phyloP scores from a whole-genome alignment of 2,797 vertebrate genomes.

The Rhinatrema bivittatum region DNA sequence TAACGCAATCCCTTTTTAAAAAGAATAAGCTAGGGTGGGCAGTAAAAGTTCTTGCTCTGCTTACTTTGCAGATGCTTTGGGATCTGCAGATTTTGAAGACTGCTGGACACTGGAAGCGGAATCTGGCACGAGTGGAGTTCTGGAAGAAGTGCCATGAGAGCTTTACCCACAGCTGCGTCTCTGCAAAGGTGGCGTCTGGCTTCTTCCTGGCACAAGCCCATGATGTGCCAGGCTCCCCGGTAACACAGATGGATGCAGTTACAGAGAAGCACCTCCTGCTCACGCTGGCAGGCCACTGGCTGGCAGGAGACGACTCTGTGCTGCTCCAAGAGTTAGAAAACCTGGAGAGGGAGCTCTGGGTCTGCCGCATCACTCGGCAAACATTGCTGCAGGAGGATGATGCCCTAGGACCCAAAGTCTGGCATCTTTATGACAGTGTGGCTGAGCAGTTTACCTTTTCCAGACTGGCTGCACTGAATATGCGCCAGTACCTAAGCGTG shows the following conservation, averaged over 20 bases:
- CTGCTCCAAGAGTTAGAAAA: constrained; percentile 45
- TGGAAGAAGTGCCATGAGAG: constrained; percentile 79
- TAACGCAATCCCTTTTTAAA: no score
- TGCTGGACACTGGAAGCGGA: constrained; percentile 62
- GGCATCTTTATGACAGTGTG: constrained; percentile 50
- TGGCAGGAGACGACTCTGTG: constrained; percentile 39
- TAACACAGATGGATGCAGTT: rapidly evolving
- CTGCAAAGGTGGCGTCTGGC: constrained; percentile 50
- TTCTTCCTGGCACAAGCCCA: constrained; percentile 71
- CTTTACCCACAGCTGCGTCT: constrained; percentile 54
- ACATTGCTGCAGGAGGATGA: constrained; percentile 23
- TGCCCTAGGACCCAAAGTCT: constrained; percentile 9
- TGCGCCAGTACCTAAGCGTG: constrained; percentile 43
- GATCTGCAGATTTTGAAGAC: constrained; percentile 51
- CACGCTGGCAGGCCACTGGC: constrained; percentile 77
- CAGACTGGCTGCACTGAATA: constrained; percentile 55
- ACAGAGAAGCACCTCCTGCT: constrained; percentile 71
- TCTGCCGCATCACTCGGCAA: constrained; percentile 43
- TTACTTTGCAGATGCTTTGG: constrained; percentile 67
- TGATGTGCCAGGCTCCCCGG: rapidly evolving
- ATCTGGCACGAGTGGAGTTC: constrained; percentile 68
- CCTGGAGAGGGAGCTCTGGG: constrained; percentile 76
- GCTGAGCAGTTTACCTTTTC: constrained; percentile 73
- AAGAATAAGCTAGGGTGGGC: no score
- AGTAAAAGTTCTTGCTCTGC: no score